These are phyloP conservation scores for Drosophila mayri DNA, from an alignment of 1,140 invertebrate species.

Conservation along the genomic window DNA sequence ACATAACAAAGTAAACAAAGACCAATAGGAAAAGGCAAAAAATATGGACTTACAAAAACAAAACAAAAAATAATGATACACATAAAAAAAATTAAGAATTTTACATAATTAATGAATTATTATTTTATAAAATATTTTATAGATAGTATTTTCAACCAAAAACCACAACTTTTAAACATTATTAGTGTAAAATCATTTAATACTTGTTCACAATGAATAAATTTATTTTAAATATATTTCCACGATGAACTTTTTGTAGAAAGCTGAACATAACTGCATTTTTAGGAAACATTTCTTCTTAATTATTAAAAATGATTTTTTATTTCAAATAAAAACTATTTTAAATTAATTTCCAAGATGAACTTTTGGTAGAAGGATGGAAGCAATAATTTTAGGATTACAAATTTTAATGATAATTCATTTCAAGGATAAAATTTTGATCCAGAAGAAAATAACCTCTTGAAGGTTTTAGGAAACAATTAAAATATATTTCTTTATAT, in stretches of 20 bases:
- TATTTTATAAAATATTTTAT: background rate
- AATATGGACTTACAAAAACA: background rate
- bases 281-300: background rate
- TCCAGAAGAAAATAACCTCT: background rate
- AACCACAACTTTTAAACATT: background rate
- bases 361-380: background rate
- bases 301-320: background rate
- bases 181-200: background rate
- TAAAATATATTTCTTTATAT: no score
- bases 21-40: background rate
- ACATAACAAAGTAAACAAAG: constrained; percentile 23
- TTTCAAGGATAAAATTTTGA: background rate
- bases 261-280: background rate
- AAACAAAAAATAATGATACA: constrained; percentile 1
- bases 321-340: background rate
- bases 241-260: background rate
- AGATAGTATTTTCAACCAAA: background rate
- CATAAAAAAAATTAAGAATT: background rate
- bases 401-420: background rate
- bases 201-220: background rate
- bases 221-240: background rate
- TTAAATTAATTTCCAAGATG: background rate
- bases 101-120: background rate
- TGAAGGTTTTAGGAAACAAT: no score
- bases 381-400: background rate